Base-by-base conservation (phyloP, 2,113 vertebrate species). In the Ploceus nigricollis region DNA sequence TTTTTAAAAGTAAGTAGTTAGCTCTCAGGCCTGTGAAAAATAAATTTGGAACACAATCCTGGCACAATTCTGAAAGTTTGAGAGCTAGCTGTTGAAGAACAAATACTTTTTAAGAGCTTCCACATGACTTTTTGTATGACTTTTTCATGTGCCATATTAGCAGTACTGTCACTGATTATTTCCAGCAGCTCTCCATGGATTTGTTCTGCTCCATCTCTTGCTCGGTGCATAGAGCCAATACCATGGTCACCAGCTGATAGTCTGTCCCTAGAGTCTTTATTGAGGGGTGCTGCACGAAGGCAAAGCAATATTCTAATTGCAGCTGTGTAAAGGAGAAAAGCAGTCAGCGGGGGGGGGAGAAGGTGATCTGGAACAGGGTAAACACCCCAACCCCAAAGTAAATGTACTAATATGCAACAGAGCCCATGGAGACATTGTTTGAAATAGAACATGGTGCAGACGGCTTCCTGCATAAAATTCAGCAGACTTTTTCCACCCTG, bases 211-310 rank as follows among this genome's bases (percentile, higher is more conserved):
- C 44, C 31, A 28, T 53, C 63, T 80, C 56, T 54, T 90, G 60
- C 54, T 81, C 0, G 0, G 27, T 1, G 0, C 8, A 15, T 2
- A 40, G 33, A 66, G 51, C 27, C 4, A 6, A 27, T 40, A 65
- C 31, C 40, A 37, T 3, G 22, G 64, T n/a, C 37, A 53, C 31
- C n/a, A 57, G 64, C 33, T 56, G 44, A 60, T 71, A 75, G 28
- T 30, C 44, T 77, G 63, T 37, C 61, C 40, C 53, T 45, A 23
- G 25, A 53, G 21, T 37, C 51, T 64, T 77, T 87, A 31, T 8
- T 70, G 87, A 87, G 35, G 16, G 9, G 13, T 37, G 45, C 37
- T 90, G 50, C 42, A 80, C 0, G 1, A 18, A 48, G 12, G 33
- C 42, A 87, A 76, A 87, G 23, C 0, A 1, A 65, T 61, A 80